A percentile compares a stretch with the other conserved stretches of the same genome.
Evolutionary conservation across 2,888 invertebrate species (phyloP).

Genomic region (Eledona agricola): DNA sequence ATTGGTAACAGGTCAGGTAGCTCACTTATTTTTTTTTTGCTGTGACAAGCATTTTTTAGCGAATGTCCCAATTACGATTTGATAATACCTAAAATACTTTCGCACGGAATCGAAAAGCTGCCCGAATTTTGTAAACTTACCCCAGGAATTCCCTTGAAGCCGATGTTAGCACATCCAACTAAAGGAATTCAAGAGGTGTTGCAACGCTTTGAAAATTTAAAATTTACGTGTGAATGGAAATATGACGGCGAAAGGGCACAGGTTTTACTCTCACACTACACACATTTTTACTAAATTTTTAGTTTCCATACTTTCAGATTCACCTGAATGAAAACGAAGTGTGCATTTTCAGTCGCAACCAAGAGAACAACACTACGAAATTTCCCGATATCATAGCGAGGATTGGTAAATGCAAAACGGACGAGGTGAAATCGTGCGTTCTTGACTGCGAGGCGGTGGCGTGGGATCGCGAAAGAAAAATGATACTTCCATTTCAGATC

Average conservation of each 20-base stretch:
- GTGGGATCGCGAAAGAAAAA: constrained; percentile 86
- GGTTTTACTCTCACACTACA: constrained; percentile 61
- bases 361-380: constrained; percentile 92
- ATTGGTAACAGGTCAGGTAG: constrained; percentile 70
- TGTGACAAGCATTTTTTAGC: constrained; percentile 62
- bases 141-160: constrained; percentile 94
- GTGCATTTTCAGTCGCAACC: constrained; percentile 93
- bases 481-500: constrained; percentile 96
- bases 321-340: constrained; percentile 78
- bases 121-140: constrained; percentile 84
- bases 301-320: constrained; percentile 72
- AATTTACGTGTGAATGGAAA: constrained; percentile 98
- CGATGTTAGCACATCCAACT: constrained; percentile 99
- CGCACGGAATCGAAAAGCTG: constrained; percentile 78
- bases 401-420: constrained; percentile 68
- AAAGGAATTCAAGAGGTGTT: constrained; percentile 92
- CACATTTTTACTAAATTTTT: constrained; percentile 4
- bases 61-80: constrained; percentile 95
- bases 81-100: constrained; percentile 80
- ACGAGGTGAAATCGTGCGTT: constrained; percentile 80
- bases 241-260: constrained; percentile 99
- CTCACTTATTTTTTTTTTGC: constrained; percentile 13
- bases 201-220: constrained; percentile 73
- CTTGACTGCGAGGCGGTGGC: constrained; percentile 98
- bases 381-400: constrained; percentile 93